Conservation (phyloP, 2,113 vertebrate species). For the Pungitius pungitius region DNA sequence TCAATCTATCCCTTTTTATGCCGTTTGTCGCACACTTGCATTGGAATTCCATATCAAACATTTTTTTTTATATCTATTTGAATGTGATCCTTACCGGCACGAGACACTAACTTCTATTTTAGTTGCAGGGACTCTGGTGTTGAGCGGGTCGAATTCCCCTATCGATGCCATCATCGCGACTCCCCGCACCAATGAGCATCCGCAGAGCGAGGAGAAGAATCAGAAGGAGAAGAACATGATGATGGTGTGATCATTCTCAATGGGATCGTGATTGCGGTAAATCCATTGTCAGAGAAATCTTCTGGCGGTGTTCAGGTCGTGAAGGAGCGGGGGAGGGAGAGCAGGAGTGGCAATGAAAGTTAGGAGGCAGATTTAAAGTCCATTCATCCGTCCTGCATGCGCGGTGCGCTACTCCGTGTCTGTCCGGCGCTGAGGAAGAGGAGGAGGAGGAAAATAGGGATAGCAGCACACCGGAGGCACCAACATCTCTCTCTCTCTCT, state of each 20-base stretch:
- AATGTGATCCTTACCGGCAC: constrained; percentile 85
- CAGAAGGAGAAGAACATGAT: neutral
- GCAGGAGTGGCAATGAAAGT: constrained; percentile 38
- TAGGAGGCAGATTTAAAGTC: constrained; percentile 70
- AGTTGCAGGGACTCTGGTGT: constrained; percentile 90
- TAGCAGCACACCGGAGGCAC: constrained; percentile 50
- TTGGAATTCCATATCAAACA: neutral
- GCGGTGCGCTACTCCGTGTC: constrained; percentile 37
- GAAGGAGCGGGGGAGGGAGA: constrained; percentile 21
- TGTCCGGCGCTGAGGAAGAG: constrained; percentile 45
- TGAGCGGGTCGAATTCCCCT: constrained; percentile 85
- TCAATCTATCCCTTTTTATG: constrained; percentile 8
- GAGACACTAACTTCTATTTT: constrained; percentile 95
- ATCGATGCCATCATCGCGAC: constrained; percentile 87
- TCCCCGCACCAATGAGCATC: constrained; percentile 47
- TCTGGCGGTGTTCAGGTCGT: constrained; percentile 6
- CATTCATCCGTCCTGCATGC: constrained; percentile 54
- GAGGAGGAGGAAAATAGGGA: constrained; percentile 46
- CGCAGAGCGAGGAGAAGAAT: constrained; percentile 3
- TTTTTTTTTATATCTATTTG: neutral
- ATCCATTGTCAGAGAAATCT: constrained; percentile 60
- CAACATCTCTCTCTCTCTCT: constrained; percentile 11
- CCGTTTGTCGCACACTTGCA: neutral
- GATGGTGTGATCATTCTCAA: constrained; percentile 37
- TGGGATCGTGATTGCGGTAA: constrained; percentile 38